Base-by-base conservation (phyloP, 2,113 vertebrate genomes). In the Xiphophorus couchianus region DNA sequence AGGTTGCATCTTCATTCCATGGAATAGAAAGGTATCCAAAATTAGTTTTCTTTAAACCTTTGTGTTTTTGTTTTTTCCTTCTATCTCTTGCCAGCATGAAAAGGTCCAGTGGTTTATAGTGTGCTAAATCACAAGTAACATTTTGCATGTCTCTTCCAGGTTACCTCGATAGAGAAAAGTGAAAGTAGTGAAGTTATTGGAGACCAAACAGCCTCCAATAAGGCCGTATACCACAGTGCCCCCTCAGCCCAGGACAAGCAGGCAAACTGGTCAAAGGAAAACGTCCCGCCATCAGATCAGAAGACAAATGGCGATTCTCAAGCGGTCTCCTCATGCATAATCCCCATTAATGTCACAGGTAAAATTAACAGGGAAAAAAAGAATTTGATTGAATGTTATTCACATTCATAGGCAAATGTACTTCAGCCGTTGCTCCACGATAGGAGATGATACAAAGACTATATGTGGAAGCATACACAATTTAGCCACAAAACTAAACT, bases 291-390 rank as follows among this genome's bases (percentile, higher is more conserved):
- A n/a, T 96, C 97, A 66, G 96, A 98, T 91, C 95, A 97, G 92
- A 97, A 97, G 93, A 95, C 95, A 92, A 95, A 95, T 90, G 95
- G 94, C 74, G 97, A 99, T 86, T 95, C 97, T 83, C 95, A 96
- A 91, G 94, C 96, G 91, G 94, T 99, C 88, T 97, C 97, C 88
- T 99, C 98, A 86, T 97, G 97, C 93, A 97, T 99, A 92, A 99
- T 99, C 88, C 97, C 98, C 90, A 99, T 99, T 91, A 99, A 99
- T 83, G 97, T 99, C 90, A 96, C 98, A 92, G 98, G 98, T 99
- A 96, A 81, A 69, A 66, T 58, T 15, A 68, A 64, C 42, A 75
- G 44, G 4, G 69, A 28, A 31, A 37, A 54, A 1, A 51, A 15
- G 11, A 78, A 62, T 28, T 44, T 33, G 31, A 60, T n/a, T 31